phyloP scores from a whole-genome alignment of 2,797 vertebrate genomes.

The Chaetophractus vellerosus region DNA sequence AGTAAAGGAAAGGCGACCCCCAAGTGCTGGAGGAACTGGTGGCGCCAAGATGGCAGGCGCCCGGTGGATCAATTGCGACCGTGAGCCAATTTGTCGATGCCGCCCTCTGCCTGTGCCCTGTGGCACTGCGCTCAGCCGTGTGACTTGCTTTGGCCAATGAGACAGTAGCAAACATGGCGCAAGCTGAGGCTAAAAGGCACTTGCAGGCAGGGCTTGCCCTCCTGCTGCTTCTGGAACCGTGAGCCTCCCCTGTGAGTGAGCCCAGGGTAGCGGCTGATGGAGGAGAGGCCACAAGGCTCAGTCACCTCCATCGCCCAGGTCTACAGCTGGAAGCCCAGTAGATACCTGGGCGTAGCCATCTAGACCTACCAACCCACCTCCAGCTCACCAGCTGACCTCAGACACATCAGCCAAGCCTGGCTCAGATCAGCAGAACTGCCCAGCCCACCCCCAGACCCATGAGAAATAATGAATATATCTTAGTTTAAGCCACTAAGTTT shows the following conservation, averaged over 20 bases:
- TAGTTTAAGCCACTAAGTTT: not conserved
- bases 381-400: not conserved
- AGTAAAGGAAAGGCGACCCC: not conserved
- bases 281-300: not conserved
- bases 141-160: not conserved
- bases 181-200: not conserved
- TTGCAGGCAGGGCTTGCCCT: not conserved
- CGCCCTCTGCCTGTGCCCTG: not conserved
- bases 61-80: not conserved
- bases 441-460: not conserved
- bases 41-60: not conserved
- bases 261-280: not conserved
- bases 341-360: not conserved
- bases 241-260: not conserved
- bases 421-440: not conserved
- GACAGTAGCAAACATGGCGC: not conserved
- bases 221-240: not conserved
- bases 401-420: not conserved
- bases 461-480: not conserved
- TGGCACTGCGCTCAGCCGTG: not conserved
- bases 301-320: accelerated
- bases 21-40: not conserved
- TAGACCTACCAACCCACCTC: not conserved
- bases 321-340: not conserved
- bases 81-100: not conserved